A percentile compares a stretch with the other conserved stretches of the same genome.
Evolutionary conservation across 2,113 vertebrate species (phyloP).

Genomic region (Cyprinus carpio): DNA sequence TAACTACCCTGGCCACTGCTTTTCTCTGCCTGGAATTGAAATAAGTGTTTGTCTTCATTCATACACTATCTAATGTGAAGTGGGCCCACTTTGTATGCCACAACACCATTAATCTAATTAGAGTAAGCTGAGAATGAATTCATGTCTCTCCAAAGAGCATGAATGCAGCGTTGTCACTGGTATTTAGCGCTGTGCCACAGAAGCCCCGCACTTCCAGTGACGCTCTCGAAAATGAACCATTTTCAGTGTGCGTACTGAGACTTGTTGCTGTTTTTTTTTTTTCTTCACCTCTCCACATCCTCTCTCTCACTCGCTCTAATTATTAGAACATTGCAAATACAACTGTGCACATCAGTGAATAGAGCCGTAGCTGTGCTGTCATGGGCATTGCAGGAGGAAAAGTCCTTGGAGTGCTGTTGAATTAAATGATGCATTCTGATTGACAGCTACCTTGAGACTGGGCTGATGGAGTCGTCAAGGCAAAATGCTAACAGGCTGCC

Average conservation of each 20-base stretch:
- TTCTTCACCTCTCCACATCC: slow-evolving; percentile 1
- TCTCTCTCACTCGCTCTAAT: slow-evolving; percentile 75
- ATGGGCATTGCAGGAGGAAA: slow-evolving; percentile 79
- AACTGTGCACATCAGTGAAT: slow-evolving; percentile 85
- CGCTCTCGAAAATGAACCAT: slow-evolving; percentile 71
- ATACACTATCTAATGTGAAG: slow-evolving; percentile 89
- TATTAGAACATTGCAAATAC: slow-evolving; percentile 83
- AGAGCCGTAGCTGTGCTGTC: slow-evolving; percentile 94
- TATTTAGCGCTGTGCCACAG: slow-evolving; percentile 75
- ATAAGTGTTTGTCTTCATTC: slow-evolving; percentile 95
- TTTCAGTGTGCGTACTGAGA: slow-evolving; percentile 71
- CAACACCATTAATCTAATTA: slow-evolving; percentile 98
- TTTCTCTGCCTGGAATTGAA: slow-evolving; percentile 88
- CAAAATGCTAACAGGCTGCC: slow-evolving; percentile 79
- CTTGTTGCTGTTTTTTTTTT: slow-evolving; percentile 79
- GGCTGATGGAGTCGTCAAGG: slow-evolving; percentile 97
- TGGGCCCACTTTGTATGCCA: slow-evolving; percentile 84
- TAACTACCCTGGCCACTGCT: slow-evolving; percentile 88
- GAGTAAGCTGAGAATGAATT: slow-evolving; percentile 90
- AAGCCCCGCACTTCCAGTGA: slow-evolving; percentile 75
- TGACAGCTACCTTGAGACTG: slow-evolving; percentile 98
- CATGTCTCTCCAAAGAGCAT: slow-evolving; percentile 79
- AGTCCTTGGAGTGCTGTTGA: slow-evolving; percentile 89
- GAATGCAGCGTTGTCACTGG: slow-evolving; percentile 83
- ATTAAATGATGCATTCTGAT: slow-evolving; percentile 95